Conservation (phyloP, 2,888 invertebrate species). For the Polylopha cassiicola region DNA sequence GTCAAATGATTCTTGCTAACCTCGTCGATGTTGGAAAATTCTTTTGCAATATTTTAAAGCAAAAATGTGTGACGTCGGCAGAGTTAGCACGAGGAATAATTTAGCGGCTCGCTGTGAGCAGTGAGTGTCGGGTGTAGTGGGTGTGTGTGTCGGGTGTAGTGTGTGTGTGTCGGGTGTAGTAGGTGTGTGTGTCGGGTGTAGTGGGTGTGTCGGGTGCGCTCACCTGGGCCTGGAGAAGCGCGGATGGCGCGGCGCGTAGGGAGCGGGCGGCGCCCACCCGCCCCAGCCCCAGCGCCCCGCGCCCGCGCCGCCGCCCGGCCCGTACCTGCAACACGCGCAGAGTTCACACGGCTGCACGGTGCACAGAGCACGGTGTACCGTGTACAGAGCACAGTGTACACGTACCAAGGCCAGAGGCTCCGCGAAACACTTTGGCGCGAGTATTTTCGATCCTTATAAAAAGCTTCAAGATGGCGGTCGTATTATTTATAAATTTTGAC, state of each 20-base stretch:
- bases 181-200: conserved; percentile 5
- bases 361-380: too few species aligned
- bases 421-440: too few species aligned
- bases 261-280: conserved; percentile 67
- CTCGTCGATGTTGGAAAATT: too few species aligned
- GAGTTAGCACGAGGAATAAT: too few species aligned
- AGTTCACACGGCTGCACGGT: background rate
- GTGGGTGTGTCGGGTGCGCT: conserved; percentile 15
- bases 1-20: too few species aligned
- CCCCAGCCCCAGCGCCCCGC: conserved; percentile 63
- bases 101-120: conserved; percentile 15
- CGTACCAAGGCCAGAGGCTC: too few species aligned
- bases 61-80: too few species aligned
- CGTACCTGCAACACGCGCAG: conserved; percentile 46
- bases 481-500: too few species aligned
- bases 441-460: too few species aligned
- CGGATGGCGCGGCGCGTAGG: conserved; percentile 63
- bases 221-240: conserved; percentile 69
- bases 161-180: background rate
- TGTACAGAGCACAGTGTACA: too few species aligned
- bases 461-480: too few species aligned
- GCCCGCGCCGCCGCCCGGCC: conserved; percentile 34
- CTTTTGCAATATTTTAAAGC: too few species aligned
- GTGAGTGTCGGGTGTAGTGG: conserved; percentile 7
- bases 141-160: background rate